Evolutionary conservation across 1,140 invertebrate genomes (phyloP).

Genomic region (Cardiocondyla obscurior): DNA sequence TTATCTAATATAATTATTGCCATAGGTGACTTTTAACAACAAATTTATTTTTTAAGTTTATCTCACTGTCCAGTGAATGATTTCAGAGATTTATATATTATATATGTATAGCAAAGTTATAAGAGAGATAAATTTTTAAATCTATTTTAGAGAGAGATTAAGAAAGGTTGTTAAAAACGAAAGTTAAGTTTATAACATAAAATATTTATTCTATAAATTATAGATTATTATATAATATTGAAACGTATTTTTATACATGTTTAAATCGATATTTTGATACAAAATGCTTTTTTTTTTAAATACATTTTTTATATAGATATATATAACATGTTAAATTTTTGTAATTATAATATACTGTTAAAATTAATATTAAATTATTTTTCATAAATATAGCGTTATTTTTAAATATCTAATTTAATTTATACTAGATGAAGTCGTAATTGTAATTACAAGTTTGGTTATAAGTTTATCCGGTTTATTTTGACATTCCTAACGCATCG

Average conservation of each 20-base stretch:
- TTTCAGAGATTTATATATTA: slow-evolving; percentile 19
- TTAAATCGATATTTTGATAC: not conserved
- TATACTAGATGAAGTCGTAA: not conserved
- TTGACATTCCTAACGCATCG: too few species aligned
- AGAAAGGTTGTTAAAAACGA: not conserved
- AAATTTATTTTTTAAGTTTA: slow-evolving; percentile 2
- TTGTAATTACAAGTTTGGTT: too few species aligned
- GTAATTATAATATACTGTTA: slow-evolving; percentile 1
- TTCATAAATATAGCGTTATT: not conserved
- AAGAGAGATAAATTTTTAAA: not conserved
- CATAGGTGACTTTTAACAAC: slow-evolving; percentile 90
- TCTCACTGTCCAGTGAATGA: slow-evolving; percentile 48
- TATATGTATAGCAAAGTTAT: not conserved
- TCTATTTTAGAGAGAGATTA: too few species aligned
- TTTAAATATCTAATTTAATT: too few species aligned
- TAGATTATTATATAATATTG: not conserved
- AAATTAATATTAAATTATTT: slow-evolving; percentile 27
- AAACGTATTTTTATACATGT: not conserved
- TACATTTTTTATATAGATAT: not conserved
- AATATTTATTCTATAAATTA: too few species aligned
- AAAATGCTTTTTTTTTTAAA: not conserved
- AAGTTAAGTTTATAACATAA: too few species aligned
- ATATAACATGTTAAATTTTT: not conserved
- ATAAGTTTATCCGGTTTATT: too few species aligned
- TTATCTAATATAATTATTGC: slow-evolving; percentile 92